Conservation (phyloP, 2,797 vertebrate genomes). For the Labeo calbasu region DNA sequence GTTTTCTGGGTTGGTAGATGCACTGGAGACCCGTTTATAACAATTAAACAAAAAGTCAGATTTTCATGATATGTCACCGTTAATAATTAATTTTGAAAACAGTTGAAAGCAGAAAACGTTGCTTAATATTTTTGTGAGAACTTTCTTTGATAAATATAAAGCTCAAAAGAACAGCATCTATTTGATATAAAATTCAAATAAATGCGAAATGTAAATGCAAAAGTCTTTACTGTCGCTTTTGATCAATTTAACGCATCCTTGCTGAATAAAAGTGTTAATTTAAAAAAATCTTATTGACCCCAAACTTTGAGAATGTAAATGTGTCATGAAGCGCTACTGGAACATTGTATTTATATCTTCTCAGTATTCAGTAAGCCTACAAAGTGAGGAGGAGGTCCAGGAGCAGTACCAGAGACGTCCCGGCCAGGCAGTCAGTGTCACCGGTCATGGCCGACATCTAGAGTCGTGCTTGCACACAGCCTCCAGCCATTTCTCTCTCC, state of each 20-base stretch:
- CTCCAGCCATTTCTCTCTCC: constrained; percentile 93
- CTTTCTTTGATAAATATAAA: background rate
- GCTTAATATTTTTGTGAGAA: background rate
- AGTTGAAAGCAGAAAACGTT: background rate
- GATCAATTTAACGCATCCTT: background rate
- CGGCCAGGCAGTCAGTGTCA: constrained; percentile 82
- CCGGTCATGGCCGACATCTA: constrained; percentile 89
- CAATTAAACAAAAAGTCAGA: no score
- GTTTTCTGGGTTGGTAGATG: no score
- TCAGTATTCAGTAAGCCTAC: constrained; percentile 95
- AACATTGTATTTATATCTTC: background rate
- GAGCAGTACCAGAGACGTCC: constrained; percentile 87
- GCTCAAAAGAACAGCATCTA: background rate
- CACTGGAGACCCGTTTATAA: no score
- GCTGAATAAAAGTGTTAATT: background rate
- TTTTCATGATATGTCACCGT: no score
- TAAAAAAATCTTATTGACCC: background rate
- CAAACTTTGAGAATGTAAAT: background rate
- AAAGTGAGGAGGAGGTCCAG: constrained; percentile 93
- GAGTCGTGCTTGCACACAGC: constrained; percentile 96
- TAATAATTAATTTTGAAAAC: background rate
- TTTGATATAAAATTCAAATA: background rate
- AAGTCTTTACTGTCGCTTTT: background rate
- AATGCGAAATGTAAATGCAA: background rate
- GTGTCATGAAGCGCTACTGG: background rate